phyloP scores from a whole-genome alignment of 1,140 invertebrate species.

The Drosophila biarmipes region DNA sequence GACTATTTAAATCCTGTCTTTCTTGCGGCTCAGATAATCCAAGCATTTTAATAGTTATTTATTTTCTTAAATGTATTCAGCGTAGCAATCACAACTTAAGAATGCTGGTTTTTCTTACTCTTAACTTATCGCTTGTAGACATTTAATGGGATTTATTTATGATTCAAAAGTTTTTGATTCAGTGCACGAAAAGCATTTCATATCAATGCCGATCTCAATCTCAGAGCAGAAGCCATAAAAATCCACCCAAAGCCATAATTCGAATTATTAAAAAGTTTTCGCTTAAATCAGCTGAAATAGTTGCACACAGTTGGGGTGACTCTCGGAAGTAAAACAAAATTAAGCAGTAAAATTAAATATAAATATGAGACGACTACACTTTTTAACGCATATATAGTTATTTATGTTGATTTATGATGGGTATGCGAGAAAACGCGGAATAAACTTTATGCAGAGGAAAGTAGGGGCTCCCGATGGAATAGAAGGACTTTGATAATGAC shows the following conservation, averaged over 20 bases:
- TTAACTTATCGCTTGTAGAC: neutral
- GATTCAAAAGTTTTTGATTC: neutral
- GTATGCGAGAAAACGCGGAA: constrained; percentile 45
- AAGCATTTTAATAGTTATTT: too few relatives aligned
- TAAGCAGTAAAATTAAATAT: constrained; percentile 41
- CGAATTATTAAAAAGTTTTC: constrained; percentile 31
- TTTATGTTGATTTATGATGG: constrained; percentile 42
- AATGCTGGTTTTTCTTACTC: neutral
- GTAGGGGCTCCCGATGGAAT: constrained; percentile 38
- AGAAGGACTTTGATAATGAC: constrained; percentile 17
- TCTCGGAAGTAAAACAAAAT: neutral
- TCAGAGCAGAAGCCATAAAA: constrained; percentile 16
- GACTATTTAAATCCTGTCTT: too few relatives aligned
- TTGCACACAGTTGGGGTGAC: constrained; percentile 4
- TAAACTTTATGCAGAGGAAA: constrained; percentile 33
- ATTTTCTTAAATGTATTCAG: too few relatives aligned
- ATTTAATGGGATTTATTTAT: too few relatives aligned
- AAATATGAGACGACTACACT: constrained; percentile 11
- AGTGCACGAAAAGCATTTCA: neutral
- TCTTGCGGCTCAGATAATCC: too few relatives aligned
- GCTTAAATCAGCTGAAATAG: constrained; percentile 32
- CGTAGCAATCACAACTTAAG: too few relatives aligned
- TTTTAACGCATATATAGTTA: constrained; percentile 6
- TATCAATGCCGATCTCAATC: neutral
- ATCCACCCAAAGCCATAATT: constrained; percentile 2